Conservation (phyloP, 2,113 vertebrate species). For the Pseudopodoces humilis region DNA sequence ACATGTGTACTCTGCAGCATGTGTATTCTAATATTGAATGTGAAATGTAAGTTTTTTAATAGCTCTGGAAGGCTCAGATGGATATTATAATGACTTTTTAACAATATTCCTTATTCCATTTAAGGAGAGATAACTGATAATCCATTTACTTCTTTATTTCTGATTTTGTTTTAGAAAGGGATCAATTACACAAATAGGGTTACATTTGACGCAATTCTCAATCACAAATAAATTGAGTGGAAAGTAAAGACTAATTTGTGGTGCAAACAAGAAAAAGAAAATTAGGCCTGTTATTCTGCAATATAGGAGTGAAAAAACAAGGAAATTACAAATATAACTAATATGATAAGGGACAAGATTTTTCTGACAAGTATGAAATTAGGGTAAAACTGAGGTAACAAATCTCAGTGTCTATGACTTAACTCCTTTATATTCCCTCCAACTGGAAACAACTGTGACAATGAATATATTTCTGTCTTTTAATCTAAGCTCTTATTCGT, state of each 20-base stretch:
- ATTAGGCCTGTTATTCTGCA: not conserved
- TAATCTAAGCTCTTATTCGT: not conserved
- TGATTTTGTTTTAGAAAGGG: not conserved
- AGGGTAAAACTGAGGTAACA: not conserved
- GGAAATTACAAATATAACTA: not conserved
- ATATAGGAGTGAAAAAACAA: not conserved
- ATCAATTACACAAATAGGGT: not conserved
- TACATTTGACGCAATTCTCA: not conserved
- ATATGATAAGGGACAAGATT: not conserved
- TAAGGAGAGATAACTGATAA: not conserved
- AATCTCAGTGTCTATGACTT: not conserved
- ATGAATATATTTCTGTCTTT: not conserved
- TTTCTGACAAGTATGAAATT: not conserved
- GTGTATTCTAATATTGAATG: not conserved
- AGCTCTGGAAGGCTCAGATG: not conserved
- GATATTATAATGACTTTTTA: not conserved
- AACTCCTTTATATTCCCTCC: not conserved
- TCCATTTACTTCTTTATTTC: not conserved
- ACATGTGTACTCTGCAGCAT: not conserved
- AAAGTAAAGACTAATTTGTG: not conserved
- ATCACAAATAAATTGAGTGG: not conserved
- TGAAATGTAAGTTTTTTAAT: not conserved
- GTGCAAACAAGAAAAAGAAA: not conserved
- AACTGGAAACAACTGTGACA: not conserved
- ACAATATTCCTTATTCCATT: not conserved